Evolutionary conservation across 2,888 invertebrate genomes (phyloP), one percentile per base, ranked within the genome.

Genomic region (Eudemis profundana): DNA sequence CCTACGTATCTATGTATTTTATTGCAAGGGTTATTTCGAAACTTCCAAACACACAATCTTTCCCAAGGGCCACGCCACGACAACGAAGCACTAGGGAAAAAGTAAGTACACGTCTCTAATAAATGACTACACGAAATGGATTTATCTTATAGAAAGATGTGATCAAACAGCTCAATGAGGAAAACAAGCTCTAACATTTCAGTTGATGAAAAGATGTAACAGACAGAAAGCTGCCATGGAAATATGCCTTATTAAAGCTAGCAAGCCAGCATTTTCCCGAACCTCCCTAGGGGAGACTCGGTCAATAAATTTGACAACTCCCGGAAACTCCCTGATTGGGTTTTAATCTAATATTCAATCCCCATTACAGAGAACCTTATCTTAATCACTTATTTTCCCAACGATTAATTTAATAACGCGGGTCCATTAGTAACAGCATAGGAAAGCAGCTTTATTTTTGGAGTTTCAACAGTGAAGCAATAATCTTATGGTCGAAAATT

Each of bases 281-380:
- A 7, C 27, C 29, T 29, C 42, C 36, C 44, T 17, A 10, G 57
- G 44, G 57, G 49, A 21, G 49, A 23, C 42, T 57, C 63, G 50
- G 64, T 64, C 50, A 57, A 57, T 57, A 63, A 64, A 64, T 64
- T 57, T 51, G 57, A 59, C 64, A 59, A 64, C 64, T 64, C 49
- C 60, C 57, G 49, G 59, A 46, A 59, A 60, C 65, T 53, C 47
- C 14, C 29, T 65, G 65, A 65, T 65, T 65, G 60, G 51, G 60
- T 65, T 65, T 60, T 65, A 65, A 65, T 60, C 53, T 47, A 65
- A 65, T 65, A 65, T 60, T 60, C 59, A 19, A 38, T 60, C 53
- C 53, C 65, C 47, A 65, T 65, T 57, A 50, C 50, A 38, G 36
- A 21, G 57, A 44, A 51, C 36, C 23, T 57, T 59, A 59, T 64